phyloP scores from a whole-genome alignment of 64 coral and sea anemone species.

The Pachyseris speciosa region DNA sequence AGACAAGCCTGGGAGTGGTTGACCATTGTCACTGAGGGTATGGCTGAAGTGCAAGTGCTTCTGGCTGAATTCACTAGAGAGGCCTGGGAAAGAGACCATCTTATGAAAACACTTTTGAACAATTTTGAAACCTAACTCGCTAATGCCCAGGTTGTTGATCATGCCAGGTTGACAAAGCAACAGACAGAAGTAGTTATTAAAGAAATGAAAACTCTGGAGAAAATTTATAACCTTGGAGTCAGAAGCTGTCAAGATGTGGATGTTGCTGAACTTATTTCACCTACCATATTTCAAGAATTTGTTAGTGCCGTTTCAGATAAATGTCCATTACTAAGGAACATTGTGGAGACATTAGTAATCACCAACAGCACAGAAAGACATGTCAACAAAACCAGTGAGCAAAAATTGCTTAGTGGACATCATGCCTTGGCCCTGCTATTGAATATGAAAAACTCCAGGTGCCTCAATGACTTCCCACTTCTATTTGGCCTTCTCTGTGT shows the following conservation, averaged over 20 bases:
- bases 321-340: constrained; percentile 31
- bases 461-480: constrained; percentile 26
- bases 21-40: neutral
- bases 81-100: neutral
- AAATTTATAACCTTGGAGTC: neutral
- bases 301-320: neutral
- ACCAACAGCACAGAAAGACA: constrained; percentile 1
- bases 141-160: no score
- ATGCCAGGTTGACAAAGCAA: no score
- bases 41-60: neutral
- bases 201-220: neutral
- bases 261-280: neutral
- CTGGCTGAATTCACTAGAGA: neutral
- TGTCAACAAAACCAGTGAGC: constrained; percentile 30
- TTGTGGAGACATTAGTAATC: constrained; percentile 27
- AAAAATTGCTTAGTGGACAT: constrained; percentile 28
- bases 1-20: neutral
- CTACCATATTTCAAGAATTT: neutral
- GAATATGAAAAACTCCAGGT: constrained; percentile 46
- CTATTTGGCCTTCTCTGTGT: constrained; percentile 66
- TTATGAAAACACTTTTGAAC: neutral
- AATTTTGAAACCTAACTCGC: neutral
- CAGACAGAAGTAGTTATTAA: neutral
- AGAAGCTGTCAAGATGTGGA: neutral
- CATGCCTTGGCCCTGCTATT: constrained; percentile 38